Evolutionary conservation across 1,140 invertebrate genomes (phyloP), one percentile per base, ranked within the genome.

Genomic region (Grapholita molesta): DNA sequence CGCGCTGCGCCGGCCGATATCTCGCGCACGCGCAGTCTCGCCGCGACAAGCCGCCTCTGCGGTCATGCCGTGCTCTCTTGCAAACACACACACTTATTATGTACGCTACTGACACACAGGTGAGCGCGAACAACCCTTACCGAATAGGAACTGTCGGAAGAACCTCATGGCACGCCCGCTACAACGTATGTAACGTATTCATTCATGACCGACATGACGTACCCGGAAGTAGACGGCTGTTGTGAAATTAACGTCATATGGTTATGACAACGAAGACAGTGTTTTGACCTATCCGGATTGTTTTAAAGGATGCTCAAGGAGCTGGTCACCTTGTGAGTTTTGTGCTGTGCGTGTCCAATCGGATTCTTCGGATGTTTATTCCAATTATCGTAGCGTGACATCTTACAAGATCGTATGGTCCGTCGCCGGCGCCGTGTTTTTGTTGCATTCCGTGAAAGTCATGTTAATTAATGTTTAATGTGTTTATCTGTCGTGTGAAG

Each of bases 41-140:
- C 76, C 78, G 80, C 82, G 81, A 81, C 76, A 78, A 75, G 77
- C 70, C 81, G 80, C 75, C 79, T 68, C 68, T 71, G 77, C 75
- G 75, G 79, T 75, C 71, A 85, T 86, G 84, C 76, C 74, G 80
- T 77, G 75, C 81, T 78, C 76, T 77, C 74, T 74, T 78, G 67
- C 75, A 78, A 78, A 71, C 76, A 77, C 73, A 74, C 70, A 70
- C 68, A 68, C 35, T 55, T 88, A 88, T 88, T 86, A 90, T 90
- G 88, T 90, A 80, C 86, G 86, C 87, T 79, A 85, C 88, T 76
- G 88, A 90, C 84, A 82, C 81, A 76, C 88, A 91, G 88, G 88
- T 91, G 86, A 89, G 87, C 82, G 83, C 82, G 81, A 75, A n/a
- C 55, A 33, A 21, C 52, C 32, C 55, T 42, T 35, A 48, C n/a